phyloP scores from a whole-genome alignment of 2,113 vertebrate genomes.

The Phoenicopterus ruber region DNA sequence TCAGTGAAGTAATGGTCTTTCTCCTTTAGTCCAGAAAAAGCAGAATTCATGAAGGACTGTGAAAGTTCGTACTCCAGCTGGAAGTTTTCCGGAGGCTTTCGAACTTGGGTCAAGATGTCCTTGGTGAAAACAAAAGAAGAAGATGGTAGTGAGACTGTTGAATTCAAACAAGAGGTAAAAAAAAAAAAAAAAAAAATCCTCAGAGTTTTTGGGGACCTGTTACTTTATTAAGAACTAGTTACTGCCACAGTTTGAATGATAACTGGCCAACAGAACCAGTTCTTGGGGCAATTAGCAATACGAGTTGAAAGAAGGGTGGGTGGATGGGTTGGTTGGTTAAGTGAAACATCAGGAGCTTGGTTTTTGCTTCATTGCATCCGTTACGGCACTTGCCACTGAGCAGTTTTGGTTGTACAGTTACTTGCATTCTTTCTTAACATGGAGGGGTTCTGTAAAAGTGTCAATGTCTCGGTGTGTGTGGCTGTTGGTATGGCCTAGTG shows the following conservation, averaged over 20 bases:
- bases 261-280: not conserved
- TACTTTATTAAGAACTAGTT: not conserved
- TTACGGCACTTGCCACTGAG: not conserved
- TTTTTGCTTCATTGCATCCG: not conserved
- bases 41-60: constrained; percentile 89
- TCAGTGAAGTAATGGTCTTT: not conserved
- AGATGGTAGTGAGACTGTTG: constrained; percentile 80
- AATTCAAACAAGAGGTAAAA: constrained; percentile 93
- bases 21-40: constrained; percentile 77
- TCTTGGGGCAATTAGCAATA: not conserved
- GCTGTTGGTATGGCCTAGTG: not conserved
- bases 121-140: constrained; percentile 90
- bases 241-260: not conserved
- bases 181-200: not conserved
- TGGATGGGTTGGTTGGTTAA: not conserved
- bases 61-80: constrained; percentile 94
- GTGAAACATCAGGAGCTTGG: not conserved
- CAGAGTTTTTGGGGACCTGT: not conserved
- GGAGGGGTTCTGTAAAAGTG: not conserved
- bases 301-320: not conserved
- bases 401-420: not conserved
- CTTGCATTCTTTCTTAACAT: not conserved
- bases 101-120: constrained; percentile 99
- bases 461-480: not conserved
- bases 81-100: constrained; percentile 97